phyloP scores from a whole-genome alignment of 1,140 invertebrate genomes.

The Diabrotica virgifera region DNA sequence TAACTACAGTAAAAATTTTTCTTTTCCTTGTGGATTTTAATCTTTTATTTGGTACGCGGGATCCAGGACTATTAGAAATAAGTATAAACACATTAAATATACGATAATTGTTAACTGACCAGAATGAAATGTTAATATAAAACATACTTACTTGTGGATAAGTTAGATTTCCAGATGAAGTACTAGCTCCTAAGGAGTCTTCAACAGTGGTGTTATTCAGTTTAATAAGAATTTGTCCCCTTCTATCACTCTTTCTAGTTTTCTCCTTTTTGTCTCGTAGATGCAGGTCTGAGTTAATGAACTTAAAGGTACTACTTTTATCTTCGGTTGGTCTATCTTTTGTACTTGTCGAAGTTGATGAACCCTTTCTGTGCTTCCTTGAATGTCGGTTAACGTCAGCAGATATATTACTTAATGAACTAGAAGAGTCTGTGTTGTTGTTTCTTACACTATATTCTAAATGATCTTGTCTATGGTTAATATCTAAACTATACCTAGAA shows the following conservation, averaged over 20 bases:
- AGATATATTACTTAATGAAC: constrained; percentile 17
- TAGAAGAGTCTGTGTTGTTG: constrained; percentile 18
- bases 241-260: constrained; percentile 16
- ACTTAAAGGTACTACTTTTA: constrained; percentile 4
- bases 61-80: too few species aligned
- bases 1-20: too few species aligned
- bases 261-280: constrained; percentile 7
- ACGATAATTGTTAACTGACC: background rate
- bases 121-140: background rate
- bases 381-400: constrained; percentile 1
- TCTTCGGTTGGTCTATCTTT: background rate
- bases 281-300: background rate
- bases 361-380: constrained; percentile 19
- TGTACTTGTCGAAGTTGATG: background rate
- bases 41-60: too few species aligned
- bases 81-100: too few species aligned
- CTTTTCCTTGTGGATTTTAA: too few species aligned
- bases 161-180: constrained; percentile 21
- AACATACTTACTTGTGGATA: constrained; percentile 26
- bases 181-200: constrained; percentile 19
- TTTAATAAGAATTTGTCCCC: constrained; percentile 9
- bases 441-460: constrained; percentile 8
- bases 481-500: constrained; percentile 15
- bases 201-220: constrained; percentile 11
- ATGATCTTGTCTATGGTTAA: constrained; percentile 19